Evolutionary conservation across 2,888 invertebrate genomes (phyloP).

Genomic region (Phaonia tiefii): DNA sequence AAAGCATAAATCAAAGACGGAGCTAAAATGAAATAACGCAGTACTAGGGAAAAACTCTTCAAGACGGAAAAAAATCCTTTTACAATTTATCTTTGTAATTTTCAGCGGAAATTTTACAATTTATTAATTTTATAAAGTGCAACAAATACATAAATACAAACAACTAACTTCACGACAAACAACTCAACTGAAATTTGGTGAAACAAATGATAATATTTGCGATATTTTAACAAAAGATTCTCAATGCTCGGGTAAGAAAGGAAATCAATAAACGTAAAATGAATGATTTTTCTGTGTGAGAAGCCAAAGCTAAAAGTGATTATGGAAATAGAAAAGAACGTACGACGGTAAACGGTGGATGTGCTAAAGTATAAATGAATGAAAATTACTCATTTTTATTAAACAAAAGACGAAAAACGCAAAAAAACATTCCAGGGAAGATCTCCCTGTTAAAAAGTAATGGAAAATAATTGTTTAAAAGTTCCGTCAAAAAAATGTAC

Average conservation of each 20-base stretch:
- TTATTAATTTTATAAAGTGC: slow-evolving; percentile 49
- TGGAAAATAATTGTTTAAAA: too few species aligned
- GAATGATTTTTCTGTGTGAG: slow-evolving; percentile 23
- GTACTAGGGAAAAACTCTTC: slow-evolving; percentile 51
- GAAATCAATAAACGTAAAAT: slow-evolving; percentile 66
- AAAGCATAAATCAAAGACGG: slow-evolving; percentile 42
- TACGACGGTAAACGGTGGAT: slow-evolving; percentile 23
- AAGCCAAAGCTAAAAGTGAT: slow-evolving; percentile 50
- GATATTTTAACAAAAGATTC: slow-evolving; percentile 26
- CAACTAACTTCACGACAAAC: not conserved
- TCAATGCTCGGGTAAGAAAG: slow-evolving; percentile 59
- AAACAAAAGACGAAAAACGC: slow-evolving; percentile 15
- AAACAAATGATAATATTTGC: slow-evolving; percentile 22
- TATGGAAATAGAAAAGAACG: slow-evolving; percentile 49
- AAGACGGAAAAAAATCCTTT: slow-evolving; percentile 45
- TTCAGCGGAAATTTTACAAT: slow-evolving; percentile 55
- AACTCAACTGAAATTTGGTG: slow-evolving; percentile 17
- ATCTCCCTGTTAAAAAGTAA: too few species aligned
- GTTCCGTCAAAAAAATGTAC: too few species aligned
- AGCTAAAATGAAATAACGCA: slow-evolving; percentile 54
- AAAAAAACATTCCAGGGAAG: too few species aligned
- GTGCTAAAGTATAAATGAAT: slow-evolving; percentile 20
- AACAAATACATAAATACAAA: slow-evolving; percentile 27
- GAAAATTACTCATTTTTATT: slow-evolving; percentile 21
- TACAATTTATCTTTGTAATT: slow-evolving; percentile 56